Evolutionary conservation across 1,140 invertebrate genomes (phyloP), one percentile per base, ranked within the genome.

Genomic region (Drosophila sulfurigaster): DNA sequence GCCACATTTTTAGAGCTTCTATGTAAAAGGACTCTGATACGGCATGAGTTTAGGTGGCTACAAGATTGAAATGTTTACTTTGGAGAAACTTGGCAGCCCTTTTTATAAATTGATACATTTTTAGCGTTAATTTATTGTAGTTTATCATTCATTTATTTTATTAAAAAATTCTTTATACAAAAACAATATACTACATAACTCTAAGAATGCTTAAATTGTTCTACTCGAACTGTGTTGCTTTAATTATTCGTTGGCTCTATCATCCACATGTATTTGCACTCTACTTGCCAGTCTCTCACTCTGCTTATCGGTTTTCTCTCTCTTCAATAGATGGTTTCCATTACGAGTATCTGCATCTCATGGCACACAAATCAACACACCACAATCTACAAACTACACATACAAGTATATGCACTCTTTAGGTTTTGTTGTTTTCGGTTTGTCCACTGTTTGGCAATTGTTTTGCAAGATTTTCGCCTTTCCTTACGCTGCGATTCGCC

Each of bases 391-490:
- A 28, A 57, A 59, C 60, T 54, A 66, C 51, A 62, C 48, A 60
- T 32, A 66, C 51, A 70, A 41, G 56, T 32, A 63, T 68, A 57
- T 74, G 49, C 52, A 57, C 52, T 67, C 46, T 59, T 59, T 30
- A n/a, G 32, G 30, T 64, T 45, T 62, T 15, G 13, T 41, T 64
- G 58, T 69, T 58, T 63, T 52, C 7, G 48, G 49, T 73, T 20
- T 71, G 60, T 75, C 58, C 63, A 71, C 46, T 46, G 16, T 79
- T 79, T 63, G 66, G 67, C 63, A 71, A 79, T 76, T 79, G 67
- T 66, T 79, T 67, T 60, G 57, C 58, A 63, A 70, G 66, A 70
- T 71, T 62, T 46, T 62, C 58, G 60, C 38, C 63, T 51, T 63
- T 41, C 58, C 32, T 45, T 60, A 30, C 48, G 13, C 28, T 69